These are phyloP conservation scores for Epizoanthus rinbou DNA, from an alignment of 92 coral and sea anemone species.

Conservation along the genomic window DNA sequence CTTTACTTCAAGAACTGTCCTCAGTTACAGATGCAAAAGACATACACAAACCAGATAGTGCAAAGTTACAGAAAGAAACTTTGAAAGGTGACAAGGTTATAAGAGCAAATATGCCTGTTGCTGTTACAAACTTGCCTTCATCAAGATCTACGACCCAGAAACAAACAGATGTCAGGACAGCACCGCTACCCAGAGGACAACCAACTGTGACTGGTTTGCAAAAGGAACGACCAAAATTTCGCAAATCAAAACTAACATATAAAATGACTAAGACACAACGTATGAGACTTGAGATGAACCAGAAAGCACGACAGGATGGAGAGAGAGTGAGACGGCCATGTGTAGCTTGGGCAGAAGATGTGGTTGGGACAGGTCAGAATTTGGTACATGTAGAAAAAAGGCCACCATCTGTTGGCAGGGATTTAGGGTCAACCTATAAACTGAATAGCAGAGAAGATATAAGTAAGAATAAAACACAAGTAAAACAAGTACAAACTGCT, in stretches of 20 bases:
- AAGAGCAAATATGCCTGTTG: not conserved
- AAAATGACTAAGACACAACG: slow-evolving; percentile 91
- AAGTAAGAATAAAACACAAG: not conserved
- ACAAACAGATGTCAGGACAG: not conserved
- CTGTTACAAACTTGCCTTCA: slow-evolving; percentile 10
- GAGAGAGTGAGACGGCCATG: slow-evolving; percentile 37
- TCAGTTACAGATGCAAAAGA: slow-evolving; percentile 33
- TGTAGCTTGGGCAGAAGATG: slow-evolving; percentile 34
- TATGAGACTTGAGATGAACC: slow-evolving; percentile 80
- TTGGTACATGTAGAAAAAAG: slow-evolving; percentile 36
- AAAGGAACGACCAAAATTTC: slow-evolving; percentile 72
- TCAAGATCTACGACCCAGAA: not conserved
- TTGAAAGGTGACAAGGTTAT: not conserved
- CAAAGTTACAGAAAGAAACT: slow-evolving; percentile 21
- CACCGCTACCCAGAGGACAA: not conserved
- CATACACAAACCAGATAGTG: not conserved
- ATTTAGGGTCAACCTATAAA: not conserved
- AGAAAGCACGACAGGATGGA: slow-evolving; percentile 41
- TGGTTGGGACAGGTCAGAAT: slow-evolving; percentile 24
- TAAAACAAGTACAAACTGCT: not conserved
- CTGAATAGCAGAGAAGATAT: not conserved
- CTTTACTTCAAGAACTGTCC: slow-evolving; percentile 77
- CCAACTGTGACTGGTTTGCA: slow-evolving; percentile 55
- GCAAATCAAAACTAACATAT: slow-evolving; percentile 70
- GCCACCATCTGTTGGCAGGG: not conserved